phyloP scores from a whole-genome alignment of 64 coral and sea anemone genomes.

The Pocillopora verrucosa region DNA sequence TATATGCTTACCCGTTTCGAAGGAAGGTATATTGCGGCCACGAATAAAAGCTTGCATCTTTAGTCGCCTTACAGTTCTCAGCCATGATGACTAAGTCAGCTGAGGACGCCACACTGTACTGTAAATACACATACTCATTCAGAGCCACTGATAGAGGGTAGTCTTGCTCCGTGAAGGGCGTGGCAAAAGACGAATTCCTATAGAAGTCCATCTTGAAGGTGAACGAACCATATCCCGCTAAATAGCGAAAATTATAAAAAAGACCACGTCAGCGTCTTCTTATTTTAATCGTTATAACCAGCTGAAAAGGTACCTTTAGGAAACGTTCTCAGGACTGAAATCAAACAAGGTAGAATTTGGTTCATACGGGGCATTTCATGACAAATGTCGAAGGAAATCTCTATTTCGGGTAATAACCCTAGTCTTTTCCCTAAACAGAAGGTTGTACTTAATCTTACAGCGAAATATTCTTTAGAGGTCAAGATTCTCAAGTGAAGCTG shows the following conservation, averaged over 20 bases:
- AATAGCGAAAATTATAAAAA: background rate
- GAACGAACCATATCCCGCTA: slow-evolving; percentile 29
- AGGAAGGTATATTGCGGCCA: slow-evolving; percentile 18
- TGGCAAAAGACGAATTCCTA: background rate
- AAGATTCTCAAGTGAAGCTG: too few species aligned
- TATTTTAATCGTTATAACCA: background rate
- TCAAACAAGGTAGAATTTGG: too few species aligned
- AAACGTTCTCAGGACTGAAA: background rate
- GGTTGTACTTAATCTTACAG: too few species aligned
- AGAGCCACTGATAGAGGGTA: slow-evolving; percentile 3
- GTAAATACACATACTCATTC: background rate
- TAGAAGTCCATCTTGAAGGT: slow-evolving; percentile 34
- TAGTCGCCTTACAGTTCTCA: slow-evolving; percentile 23
- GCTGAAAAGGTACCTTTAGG: background rate
- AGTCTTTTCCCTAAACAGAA: too few species aligned
- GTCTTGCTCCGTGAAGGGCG: background rate
- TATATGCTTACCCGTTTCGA: slow-evolving; percentile 9
- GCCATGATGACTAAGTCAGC: slow-evolving; percentile 30
- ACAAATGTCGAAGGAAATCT: too few species aligned
- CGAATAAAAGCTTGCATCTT: slow-evolving; percentile 5
- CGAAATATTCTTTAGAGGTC: too few species aligned
- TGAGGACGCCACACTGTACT: slow-evolving; percentile 14
- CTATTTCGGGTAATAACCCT: too few species aligned
- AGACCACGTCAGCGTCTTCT: background rate
- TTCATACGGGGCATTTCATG: too few species aligned